Percentiles rank a stretch among this genome's conserved stretches.
phyloP scores from a whole-genome alignment of 2,113 vertebrate genomes.

The Channa maculata region DNA sequence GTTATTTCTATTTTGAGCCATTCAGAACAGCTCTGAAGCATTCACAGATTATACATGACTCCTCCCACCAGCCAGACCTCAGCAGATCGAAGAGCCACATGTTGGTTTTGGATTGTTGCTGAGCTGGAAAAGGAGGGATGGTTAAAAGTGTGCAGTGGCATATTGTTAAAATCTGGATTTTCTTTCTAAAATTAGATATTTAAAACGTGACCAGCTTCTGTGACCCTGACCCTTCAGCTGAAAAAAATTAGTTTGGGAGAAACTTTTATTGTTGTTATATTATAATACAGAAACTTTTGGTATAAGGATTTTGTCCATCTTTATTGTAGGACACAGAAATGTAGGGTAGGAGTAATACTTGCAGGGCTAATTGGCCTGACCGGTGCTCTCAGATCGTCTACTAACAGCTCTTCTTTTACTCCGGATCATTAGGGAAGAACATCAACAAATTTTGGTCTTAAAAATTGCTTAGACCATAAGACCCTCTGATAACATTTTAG shows the following conservation, averaged over 20 bases:
- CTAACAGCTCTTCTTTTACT: no score
- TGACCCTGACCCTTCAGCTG: background rate
- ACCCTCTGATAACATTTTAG: background rate
- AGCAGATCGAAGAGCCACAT: conserved; percentile 44
- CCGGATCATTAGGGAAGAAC: no score
- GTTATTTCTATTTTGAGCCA: conserved; percentile 13
- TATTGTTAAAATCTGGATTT: conserved; percentile 20
- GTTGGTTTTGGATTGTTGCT: background rate
- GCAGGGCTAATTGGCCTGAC: no score
- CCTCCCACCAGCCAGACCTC: background rate
- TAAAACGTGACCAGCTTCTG: background rate
- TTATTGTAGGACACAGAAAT: no score
- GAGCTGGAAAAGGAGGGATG: conserved; percentile 19
- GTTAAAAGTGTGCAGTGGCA: conserved; percentile 6
- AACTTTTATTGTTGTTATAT: no score
- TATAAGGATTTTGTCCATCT: no score
- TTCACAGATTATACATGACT: conserved; percentile 1
- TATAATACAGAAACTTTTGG: no score
- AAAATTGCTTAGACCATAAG: no score
- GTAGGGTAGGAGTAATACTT: no score
- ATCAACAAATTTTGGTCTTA: no score
- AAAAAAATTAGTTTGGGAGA: no score
- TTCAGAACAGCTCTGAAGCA: background rate
- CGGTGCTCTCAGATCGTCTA: no score
- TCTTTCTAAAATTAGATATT: conserved; percentile 2